Conservation (phyloP, 2,113 vertebrate genomes). For the Oxyura jamaicensis region DNA sequence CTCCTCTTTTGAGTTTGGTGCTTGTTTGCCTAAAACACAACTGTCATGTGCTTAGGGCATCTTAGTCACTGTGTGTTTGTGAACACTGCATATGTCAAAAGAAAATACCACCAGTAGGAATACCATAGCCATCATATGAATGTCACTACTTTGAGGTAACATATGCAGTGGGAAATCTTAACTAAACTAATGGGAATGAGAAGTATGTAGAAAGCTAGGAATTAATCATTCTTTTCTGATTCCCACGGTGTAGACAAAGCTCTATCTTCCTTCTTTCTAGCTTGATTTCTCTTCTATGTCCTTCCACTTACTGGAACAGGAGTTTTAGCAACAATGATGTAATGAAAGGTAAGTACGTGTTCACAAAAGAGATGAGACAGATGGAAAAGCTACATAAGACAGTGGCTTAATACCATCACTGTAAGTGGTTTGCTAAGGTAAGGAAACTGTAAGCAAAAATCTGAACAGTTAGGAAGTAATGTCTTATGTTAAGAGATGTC, state of each 20-base stretch:
- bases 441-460: neutral
- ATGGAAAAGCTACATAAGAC: neutral
- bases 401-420: neutral
- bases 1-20: neutral
- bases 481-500: neutral
- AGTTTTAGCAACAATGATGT: neutral
- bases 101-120: neutral
- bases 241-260: neutral
- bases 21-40: neutral
- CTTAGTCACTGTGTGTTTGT: conserved; percentile 14
- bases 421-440: neutral
- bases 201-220: neutral
- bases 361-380: neutral
- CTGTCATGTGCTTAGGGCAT: neutral
- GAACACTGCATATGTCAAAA: neutral
- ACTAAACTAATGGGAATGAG: neutral
- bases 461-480: neutral
- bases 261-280: neutral
- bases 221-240: neutral
- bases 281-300: neutral
- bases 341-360: neutral
- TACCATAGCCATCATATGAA: neutral
- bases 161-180: neutral
- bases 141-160: neutral
- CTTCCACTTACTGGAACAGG: neutral